Conservation (phyloP, 2,113 vertebrate species). For the Panthera tigris region DNA sequence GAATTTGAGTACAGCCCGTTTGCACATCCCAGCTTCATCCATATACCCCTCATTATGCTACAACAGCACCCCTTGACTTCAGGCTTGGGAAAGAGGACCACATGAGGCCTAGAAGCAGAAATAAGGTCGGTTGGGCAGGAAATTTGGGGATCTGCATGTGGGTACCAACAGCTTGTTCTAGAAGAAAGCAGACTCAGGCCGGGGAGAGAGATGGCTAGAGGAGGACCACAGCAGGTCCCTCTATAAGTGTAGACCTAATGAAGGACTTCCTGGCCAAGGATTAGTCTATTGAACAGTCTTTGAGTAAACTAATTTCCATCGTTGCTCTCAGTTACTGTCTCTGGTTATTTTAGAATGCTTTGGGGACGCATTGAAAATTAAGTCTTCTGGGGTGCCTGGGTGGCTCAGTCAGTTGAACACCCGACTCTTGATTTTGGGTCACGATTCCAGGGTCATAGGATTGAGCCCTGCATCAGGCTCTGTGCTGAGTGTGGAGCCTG, state of each 20-base stretch:
- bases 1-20: background rate
- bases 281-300: background rate
- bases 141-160: background rate
- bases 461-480: too few species aligned
- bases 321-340: background rate
- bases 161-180: background rate
- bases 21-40: background rate
- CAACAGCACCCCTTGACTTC: background rate
- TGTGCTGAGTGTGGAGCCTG: too few species aligned
- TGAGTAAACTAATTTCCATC: background rate
- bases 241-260: too few species aligned
- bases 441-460: too few species aligned
- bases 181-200: background rate
- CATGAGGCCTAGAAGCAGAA: background rate
- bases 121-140: too few species aligned
- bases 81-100: background rate
- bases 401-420: too few species aligned
- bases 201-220: background rate
- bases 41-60: too few species aligned
- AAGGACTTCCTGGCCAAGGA: background rate
- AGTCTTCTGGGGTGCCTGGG: background rate
- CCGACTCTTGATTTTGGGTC: too few species aligned
- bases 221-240: background rate
- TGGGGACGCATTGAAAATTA: background rate
- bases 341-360: constrained; percentile 25